These are phyloP conservation scores for Ochotona curzoniae DNA, from an alignment of 2,113 vertebrate genomes.

Conservation along the genomic window DNA sequence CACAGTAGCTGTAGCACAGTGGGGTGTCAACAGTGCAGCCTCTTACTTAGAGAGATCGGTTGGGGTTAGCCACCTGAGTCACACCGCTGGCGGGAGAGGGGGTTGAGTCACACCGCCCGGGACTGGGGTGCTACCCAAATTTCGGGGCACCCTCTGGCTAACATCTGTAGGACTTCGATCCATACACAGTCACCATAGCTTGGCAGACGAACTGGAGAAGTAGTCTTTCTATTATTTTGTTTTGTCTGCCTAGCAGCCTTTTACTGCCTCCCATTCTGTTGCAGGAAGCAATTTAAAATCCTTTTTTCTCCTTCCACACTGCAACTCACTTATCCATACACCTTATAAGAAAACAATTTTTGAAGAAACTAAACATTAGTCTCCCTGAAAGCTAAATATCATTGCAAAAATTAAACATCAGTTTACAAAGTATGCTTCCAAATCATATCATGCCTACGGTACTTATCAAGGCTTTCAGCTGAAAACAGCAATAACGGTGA, in stretches of 20 bases:
- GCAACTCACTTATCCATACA: slow-evolving; percentile 67
- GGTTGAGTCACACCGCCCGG: too few relatives aligned
- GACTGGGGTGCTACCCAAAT: too few relatives aligned
- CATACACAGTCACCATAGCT: too few relatives aligned
- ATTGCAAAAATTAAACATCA: slow-evolving; percentile 60
- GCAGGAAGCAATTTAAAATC: slow-evolving; percentile 68
- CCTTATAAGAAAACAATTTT: slow-evolving; percentile 61
- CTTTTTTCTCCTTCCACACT: slow-evolving; percentile 37
- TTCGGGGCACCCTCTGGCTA: too few relatives aligned
- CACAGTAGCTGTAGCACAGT: too few relatives aligned
- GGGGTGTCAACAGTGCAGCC: too few relatives aligned
- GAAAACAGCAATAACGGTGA: not conserved
- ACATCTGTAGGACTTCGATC: too few relatives aligned
- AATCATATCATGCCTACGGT: not conserved
- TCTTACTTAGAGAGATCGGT: too few relatives aligned
- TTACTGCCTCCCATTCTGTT: slow-evolving; percentile 13
- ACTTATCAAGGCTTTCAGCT: slow-evolving; percentile 4
- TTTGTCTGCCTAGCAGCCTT: slow-evolving; percentile 40
- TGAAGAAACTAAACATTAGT: slow-evolving; percentile 40
- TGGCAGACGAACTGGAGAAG: too few relatives aligned
- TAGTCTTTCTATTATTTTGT: slow-evolving; percentile 39
- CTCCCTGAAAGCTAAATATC: slow-evolving; percentile 45
- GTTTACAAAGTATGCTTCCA: not conserved
- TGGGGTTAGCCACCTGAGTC: too few relatives aligned
- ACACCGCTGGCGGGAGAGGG: too few relatives aligned